A percentile compares a stretch with the other conserved stretches of the same genome.
Evolutionary conservation across 2,797 vertebrate species (phyloP).

Genomic region (Pipistrellus nathusii): DNA sequence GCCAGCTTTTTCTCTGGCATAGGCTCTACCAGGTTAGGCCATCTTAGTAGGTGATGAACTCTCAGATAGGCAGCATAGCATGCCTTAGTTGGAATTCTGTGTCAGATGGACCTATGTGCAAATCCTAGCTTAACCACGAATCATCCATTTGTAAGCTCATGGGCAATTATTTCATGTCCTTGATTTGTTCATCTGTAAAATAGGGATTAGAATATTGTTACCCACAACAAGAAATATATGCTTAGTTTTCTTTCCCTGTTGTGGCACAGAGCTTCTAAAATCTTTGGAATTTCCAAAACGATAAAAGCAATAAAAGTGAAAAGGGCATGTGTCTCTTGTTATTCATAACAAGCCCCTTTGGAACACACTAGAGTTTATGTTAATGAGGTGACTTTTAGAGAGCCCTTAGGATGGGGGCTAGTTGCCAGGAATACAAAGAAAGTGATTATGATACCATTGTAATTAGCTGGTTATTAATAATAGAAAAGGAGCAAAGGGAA

Average conservation of each 20-base stretch:
- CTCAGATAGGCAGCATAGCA: not conserved
- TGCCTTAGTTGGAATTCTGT: not conserved
- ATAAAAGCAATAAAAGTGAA: not conserved
- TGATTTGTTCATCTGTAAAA: not conserved
- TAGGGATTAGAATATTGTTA: not conserved
- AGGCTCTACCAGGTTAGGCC: not conserved
- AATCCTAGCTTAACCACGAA: not conserved
- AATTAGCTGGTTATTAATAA: not conserved
- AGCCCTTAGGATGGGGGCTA: not conserved
- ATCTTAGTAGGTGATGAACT: not conserved
- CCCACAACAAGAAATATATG: not conserved
- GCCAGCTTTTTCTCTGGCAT: not conserved
- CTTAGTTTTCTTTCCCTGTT: not conserved
- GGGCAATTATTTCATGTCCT: not conserved
- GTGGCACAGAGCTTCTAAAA: not conserved
- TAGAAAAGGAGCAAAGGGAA: not conserved
- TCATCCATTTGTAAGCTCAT: not conserved
- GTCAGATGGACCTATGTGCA: not conserved
- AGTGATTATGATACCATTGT: not conserved
- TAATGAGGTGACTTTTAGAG: not conserved
- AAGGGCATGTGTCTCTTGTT: not conserved
- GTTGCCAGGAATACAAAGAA: not conserved
- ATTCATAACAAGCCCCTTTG: not conserved
- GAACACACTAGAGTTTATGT: not conserved
- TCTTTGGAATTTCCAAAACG: not conserved